phyloP scores from a whole-genome alignment of 2,888 invertebrate genomes.

The Steinernema hermaphroditum region DNA sequence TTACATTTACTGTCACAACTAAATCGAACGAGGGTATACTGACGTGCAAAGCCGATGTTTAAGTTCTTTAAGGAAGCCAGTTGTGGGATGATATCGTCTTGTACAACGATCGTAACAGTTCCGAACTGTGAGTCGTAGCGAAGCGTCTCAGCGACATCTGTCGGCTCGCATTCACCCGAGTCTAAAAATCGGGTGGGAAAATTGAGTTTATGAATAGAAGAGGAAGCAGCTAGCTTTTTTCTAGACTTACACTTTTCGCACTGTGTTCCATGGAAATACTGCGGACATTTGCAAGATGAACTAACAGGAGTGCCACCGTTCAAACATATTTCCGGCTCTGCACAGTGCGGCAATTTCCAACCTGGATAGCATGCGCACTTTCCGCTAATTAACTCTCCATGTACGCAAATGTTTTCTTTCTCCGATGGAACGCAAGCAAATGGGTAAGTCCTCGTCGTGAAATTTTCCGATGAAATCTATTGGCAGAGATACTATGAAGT shows the following conservation, averaged over 20 bases:
- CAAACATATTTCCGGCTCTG: neutral
- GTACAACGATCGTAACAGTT: neutral
- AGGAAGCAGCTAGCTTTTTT: no score
- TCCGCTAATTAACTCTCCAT: neutral
- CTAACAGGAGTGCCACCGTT: neutral
- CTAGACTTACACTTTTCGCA: slow-evolving; percentile 14
- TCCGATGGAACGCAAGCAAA: slow-evolving; percentile 6
- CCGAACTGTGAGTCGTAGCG: neutral
- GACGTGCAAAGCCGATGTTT: neutral
- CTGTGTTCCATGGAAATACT: neutral
- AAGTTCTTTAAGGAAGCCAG: neutral
- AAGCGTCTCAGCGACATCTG: neutral
- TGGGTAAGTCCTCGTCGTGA: slow-evolving; percentile 15
- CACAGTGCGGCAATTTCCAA: neutral
- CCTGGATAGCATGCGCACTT: slow-evolving; percentile 1
- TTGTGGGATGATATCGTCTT: neutral
- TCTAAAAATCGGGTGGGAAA: no score
- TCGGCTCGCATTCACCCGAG: neutral
- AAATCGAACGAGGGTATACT: neutral
- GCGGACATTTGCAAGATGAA: neutral
- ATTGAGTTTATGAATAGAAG: no score
- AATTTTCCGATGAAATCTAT: neutral
- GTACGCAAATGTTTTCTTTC: neutral
- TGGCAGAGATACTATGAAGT: neutral
- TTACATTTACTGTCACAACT: neutral